Percentiles rank a stretch among this genome's conserved stretches.
phyloP scores from a whole-genome alignment of 1,140 invertebrate species.

The Trichonephila clavipes region DNA sequence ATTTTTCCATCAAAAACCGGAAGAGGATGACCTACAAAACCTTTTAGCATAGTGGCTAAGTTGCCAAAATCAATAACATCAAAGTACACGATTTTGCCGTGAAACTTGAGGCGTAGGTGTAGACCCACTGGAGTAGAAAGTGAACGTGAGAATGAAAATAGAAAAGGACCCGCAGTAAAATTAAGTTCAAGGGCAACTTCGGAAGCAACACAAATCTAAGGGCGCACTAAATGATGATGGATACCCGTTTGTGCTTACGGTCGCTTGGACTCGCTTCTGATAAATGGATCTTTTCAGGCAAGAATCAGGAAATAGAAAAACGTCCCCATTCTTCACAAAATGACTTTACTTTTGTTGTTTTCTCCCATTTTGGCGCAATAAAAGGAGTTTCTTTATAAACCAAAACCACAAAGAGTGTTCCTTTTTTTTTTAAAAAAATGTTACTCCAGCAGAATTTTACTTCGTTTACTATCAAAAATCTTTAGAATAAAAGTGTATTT shows the following conservation, averaged over 20 bases:
- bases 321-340: background rate
- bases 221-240: slow-evolving; percentile 7
- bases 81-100: background rate
- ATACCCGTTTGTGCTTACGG: background rate
- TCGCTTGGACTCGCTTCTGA: background rate
- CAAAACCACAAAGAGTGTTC: too few species aligned
- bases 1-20: background rate
- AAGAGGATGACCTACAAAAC: background rate
- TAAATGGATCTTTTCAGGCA: background rate
- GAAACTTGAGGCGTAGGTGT: slow-evolving; percentile 18
- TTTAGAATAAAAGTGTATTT: too few species aligned
- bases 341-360: too few species aligned
- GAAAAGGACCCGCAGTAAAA: background rate
- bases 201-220: background rate
- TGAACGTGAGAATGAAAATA: background rate
- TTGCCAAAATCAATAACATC: slow-evolving; percentile 15
- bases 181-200: background rate
- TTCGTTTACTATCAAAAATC: too few species aligned
- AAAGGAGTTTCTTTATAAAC: too few species aligned
- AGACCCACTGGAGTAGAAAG: background rate
- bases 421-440: too few species aligned
- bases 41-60: slow-evolving; percentile 4
- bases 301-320: background rate
- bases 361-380: too few species aligned
- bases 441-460: too few species aligned